These are phyloP conservation scores for Tiaroga cobitis DNA, from an alignment of 2,797 vertebrate genomes.

Conservation along the genomic window DNA sequence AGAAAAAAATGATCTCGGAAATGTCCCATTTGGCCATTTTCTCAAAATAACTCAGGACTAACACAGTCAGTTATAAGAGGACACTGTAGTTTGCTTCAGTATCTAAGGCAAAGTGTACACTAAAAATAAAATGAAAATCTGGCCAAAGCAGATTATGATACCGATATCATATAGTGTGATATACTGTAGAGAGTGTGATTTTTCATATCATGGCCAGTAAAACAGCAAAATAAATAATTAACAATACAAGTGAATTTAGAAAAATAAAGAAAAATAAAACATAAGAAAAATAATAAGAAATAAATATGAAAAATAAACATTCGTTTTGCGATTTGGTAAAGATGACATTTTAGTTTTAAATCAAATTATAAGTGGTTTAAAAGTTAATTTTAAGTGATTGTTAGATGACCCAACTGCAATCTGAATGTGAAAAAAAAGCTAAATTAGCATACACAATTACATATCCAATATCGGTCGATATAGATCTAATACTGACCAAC, in stretches of 20 bases:
- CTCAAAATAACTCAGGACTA: background rate
- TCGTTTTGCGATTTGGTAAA: background rate
- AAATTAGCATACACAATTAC: background rate
- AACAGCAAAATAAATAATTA: background rate
- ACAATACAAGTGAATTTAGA: background rate
- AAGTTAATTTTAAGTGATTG: background rate
- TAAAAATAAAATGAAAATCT: background rate
- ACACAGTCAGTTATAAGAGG: background rate
- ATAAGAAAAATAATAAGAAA: no score
- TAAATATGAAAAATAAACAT: background rate
- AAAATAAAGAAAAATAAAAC: background rate
- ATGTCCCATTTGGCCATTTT: background rate
- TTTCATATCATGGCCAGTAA: background rate
- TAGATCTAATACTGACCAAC: background rate
- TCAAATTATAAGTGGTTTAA: background rate
- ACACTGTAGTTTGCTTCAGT: background rate
- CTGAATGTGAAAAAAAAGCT: background rate
- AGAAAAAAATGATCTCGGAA: background rate
- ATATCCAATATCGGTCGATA: background rate
- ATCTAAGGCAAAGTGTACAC: background rate
- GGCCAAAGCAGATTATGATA: background rate
- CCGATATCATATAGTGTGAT: background rate
- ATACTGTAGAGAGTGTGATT: background rate
- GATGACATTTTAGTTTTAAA: background rate
- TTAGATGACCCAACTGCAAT: background rate